phyloP scores from a whole-genome alignment of 2,113 vertebrate genomes.

The Sorex araneus region DNA sequence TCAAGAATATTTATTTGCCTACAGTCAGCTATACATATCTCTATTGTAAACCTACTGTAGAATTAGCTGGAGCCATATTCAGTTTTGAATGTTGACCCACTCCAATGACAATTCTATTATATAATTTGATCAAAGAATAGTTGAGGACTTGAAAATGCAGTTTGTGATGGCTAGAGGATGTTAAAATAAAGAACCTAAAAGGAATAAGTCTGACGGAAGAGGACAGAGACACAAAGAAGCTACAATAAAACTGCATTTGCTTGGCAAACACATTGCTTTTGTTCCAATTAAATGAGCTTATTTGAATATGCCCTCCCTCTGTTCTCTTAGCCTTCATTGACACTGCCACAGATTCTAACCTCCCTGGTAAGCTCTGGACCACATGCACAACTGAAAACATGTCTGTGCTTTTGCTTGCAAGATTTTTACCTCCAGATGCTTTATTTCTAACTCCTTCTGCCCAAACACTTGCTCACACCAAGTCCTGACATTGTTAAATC shows the following conservation, averaged over 20 bases:
- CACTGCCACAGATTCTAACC: not conserved
- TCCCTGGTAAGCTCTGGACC: not conserved
- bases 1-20: not conserved
- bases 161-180: not conserved
- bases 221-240: not conserved
- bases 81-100: not conserved
- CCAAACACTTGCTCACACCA: not conserved
- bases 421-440: not conserved
- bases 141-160: not conserved
- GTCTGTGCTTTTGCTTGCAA: not conserved
- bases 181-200: not conserved
- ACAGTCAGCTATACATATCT: not conserved
- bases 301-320: not conserved
- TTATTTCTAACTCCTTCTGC: not conserved
- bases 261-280: constrained; percentile 19
- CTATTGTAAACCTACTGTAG: not conserved
- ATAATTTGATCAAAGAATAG: not conserved
- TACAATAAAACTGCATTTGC: not conserved
- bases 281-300: not conserved
- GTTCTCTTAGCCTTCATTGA: not conserved
- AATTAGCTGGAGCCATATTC: not conserved
- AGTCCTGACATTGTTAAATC: not conserved
- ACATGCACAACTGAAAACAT: not conserved
- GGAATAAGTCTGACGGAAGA: not conserved
- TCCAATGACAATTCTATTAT: constrained; percentile 30